Percentiles rank a stretch among this genome's conserved stretches.
These are phyloP conservation scores for Helicoverpa zea DNA, from an alignment of 1,140 invertebrate genomes.

Conservation along the genomic window DNA sequence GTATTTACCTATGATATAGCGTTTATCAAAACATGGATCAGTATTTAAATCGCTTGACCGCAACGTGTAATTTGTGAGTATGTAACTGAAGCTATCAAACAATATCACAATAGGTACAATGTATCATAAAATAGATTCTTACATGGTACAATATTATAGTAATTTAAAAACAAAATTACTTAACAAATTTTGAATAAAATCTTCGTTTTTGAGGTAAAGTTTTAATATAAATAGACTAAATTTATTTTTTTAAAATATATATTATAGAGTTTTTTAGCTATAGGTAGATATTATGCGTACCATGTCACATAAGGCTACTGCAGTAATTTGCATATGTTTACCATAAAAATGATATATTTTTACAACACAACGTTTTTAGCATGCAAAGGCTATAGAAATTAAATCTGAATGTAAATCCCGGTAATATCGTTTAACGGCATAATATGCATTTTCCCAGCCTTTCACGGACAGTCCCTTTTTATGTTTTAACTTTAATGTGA, in stretches of 20 bases:
- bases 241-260: too few species aligned
- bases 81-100: too few species aligned
- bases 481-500: slow-evolving; percentile 39
- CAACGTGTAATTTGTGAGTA: too few species aligned
- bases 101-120: too few species aligned
- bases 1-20: too few species aligned
- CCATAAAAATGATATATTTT: slow-evolving; percentile 41
- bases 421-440: slow-evolving; percentile 52
- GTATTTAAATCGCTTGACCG: background rate
- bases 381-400: slow-evolving; percentile 48
- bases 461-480: slow-evolving; percentile 40
- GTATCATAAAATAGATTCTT: too few species aligned
- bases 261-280: too few species aligned
- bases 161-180: too few species aligned
- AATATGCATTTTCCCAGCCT: slow-evolving; percentile 20
- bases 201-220: too few species aligned
- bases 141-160: too few species aligned
- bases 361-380: slow-evolving; percentile 30
- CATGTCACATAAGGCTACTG: background rate
- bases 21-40: background rate
- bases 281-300: background rate
- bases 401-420: slow-evolving; percentile 53
- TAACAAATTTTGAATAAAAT: too few species aligned
- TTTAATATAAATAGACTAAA: too few species aligned
- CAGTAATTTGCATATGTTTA: slow-evolving; percentile 27